phyloP scores from a whole-genome alignment of 2,797 vertebrate genomes.

The Lagodon rhomboides region DNA sequence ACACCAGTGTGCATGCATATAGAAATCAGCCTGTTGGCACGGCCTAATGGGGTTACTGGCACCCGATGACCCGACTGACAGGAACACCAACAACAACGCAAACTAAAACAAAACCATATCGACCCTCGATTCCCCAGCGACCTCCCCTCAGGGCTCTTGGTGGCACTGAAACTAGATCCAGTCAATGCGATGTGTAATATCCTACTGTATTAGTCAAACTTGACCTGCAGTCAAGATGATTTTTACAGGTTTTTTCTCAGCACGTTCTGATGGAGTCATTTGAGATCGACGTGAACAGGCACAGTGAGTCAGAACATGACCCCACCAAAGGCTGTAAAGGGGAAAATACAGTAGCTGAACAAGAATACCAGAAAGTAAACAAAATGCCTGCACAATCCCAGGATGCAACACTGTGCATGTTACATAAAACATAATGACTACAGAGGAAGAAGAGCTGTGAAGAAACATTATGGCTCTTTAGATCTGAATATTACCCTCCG shows the following conservation, averaged over 20 bases:
- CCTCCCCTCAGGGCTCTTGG: constrained; percentile 36
- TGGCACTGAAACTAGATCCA: constrained; percentile 41
- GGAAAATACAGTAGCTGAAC: constrained; percentile 6
- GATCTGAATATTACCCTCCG: not conserved
- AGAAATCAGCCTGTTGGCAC: not conserved
- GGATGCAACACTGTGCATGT: constrained; percentile 15
- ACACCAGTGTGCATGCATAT: not conserved
- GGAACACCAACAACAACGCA: constrained; percentile 38
- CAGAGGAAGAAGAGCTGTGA: constrained; percentile 18
- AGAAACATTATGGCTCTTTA: not conserved
- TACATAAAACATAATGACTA: constrained; percentile 18
- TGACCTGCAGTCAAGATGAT: constrained; percentile 2
- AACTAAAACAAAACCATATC: constrained; percentile 49
- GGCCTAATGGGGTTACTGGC: constrained; percentile 35
- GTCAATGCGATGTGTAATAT: constrained; percentile 35
- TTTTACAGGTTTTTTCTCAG: not conserved
- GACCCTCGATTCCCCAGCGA: constrained; percentile 32
- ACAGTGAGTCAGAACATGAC: not conserved
- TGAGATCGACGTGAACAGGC: constrained; percentile 23
- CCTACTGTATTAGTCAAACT: constrained; percentile 42
- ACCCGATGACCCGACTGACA: constrained; percentile 45
- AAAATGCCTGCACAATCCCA: constrained; percentile 29
- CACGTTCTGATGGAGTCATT: constrained; percentile 23
- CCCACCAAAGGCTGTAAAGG: not conserved
- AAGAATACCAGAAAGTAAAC: not conserved